Evolutionary conservation across 2,797 vertebrate genomes (phyloP).

Genomic region (Acipenser oxyrinchus): DNA sequence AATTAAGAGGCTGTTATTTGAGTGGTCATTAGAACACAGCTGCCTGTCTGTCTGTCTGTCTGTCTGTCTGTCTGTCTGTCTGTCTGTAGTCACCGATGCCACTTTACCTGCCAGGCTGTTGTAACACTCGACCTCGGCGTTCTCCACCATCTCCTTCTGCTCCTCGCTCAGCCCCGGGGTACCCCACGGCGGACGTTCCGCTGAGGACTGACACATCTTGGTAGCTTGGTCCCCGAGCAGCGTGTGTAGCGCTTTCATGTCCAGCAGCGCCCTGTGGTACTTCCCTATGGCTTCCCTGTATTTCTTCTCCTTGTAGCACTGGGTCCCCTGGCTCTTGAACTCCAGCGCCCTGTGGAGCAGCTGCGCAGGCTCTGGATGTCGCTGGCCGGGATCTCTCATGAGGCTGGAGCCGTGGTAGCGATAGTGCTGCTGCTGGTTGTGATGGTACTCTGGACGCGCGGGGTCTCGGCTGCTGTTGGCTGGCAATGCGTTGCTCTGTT

Average conservation of each 20-base stretch:
- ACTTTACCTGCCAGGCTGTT: slow-evolving; percentile 65
- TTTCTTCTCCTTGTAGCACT: slow-evolving; percentile 92
- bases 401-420: slow-evolving; percentile 49
- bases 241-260: slow-evolving; percentile 57
- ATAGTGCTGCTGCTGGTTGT: slow-evolving; percentile 32
- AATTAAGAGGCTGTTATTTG: neutral
- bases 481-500: slow-evolving; percentile 41
- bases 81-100: slow-evolving; percentile 63
- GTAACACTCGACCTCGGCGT: slow-evolving; percentile 66
- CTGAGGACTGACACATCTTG: slow-evolving; percentile 34
- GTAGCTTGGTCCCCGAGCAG: slow-evolving; percentile 20
- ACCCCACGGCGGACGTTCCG: slow-evolving; percentile 20
- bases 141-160: slow-evolving; percentile 57
- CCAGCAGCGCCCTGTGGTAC: slow-evolving; percentile 65
- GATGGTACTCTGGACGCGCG: slow-evolving; percentile 47
- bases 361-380: slow-evolving; percentile 63
- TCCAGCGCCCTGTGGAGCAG: slow-evolving; percentile 81
- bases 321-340: slow-evolving; percentile 90
- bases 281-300: slow-evolving; percentile 97
- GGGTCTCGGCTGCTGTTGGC: slow-evolving; percentile 42
- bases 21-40: neutral
- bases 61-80: slow-evolving; percentile 98
- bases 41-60: slow-evolving; percentile 70
- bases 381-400: slow-evolving; percentile 37
- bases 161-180: slow-evolving; percentile 49